A percentile compares a stretch with the other conserved stretches of the same genome.
Evolutionary conservation across 2,113 vertebrate genomes (phyloP).

Genomic region (Drymodes brunneopygia): DNA sequence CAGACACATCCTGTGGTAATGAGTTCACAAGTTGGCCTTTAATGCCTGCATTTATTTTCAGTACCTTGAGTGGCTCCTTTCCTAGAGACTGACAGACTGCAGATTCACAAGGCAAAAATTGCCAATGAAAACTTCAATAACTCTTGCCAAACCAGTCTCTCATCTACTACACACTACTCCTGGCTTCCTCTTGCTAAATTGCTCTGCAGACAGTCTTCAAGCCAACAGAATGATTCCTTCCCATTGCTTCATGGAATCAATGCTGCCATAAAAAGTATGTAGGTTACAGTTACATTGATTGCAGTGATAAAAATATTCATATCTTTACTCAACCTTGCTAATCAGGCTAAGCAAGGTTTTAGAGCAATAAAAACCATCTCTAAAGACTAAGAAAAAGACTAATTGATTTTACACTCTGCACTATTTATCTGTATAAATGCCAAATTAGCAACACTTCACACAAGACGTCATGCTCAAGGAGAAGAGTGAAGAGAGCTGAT

Average conservation of each 20-base stretch:
- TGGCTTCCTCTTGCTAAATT: not conserved
- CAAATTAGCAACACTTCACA: not conserved
- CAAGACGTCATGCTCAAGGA: not conserved
- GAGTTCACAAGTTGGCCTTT: not conserved
- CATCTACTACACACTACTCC: not conserved
- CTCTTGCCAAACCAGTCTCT: not conserved
- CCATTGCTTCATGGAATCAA: not conserved
- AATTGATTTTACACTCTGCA: not conserved
- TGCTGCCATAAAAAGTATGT: not conserved
- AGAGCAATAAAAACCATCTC: constrained; percentile 6
- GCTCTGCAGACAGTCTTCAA: not conserved
- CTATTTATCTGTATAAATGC: constrained; percentile 24
- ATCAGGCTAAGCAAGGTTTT: constrained; percentile 31
- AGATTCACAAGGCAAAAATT: not conserved
- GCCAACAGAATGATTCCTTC: not conserved
- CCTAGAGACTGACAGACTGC: not conserved
- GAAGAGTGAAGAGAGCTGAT: not conserved
- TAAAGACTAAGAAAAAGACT: not conserved
- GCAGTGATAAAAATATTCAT: not conserved
- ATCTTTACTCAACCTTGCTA: not conserved
- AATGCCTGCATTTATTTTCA: not conserved
- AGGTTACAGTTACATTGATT: not conserved
- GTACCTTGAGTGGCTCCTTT: not conserved
- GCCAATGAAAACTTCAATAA: not conserved
- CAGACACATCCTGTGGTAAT: not conserved